Conservation (phyloP, 2,888 invertebrate species). For the Amaurobius ferox region DNA sequence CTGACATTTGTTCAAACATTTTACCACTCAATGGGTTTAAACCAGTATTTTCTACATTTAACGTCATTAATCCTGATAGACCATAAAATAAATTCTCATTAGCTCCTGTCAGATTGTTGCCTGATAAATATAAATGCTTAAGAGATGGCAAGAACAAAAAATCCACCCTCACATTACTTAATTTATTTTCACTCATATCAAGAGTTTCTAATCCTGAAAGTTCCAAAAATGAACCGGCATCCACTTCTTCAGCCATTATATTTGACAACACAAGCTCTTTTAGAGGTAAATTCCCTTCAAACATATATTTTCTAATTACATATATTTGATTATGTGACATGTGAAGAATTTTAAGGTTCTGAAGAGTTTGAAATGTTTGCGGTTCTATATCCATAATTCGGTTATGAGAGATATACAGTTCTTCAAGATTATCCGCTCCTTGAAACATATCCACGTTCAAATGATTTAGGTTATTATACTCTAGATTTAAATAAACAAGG, state of each 20-base stretch:
- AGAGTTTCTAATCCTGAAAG: slow-evolving; percentile 87
- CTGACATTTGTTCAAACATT: slow-evolving; percentile 66
- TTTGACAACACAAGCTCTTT: slow-evolving; percentile 85
- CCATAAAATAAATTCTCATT: slow-evolving; percentile 67
- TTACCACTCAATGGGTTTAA: slow-evolving; percentile 33
- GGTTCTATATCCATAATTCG: slow-evolving; percentile 71
- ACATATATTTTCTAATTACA: slow-evolving; percentile 75
- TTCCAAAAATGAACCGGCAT: slow-evolving; percentile 85
- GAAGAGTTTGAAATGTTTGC: slow-evolving; percentile 72
- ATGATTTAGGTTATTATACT: slow-evolving; percentile 75
- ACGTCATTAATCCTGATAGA: slow-evolving; percentile 52
- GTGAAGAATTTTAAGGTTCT: slow-evolving; percentile 73
- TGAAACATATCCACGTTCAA: slow-evolving; percentile 74
- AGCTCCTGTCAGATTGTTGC: slow-evolving; percentile 85
- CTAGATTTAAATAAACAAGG: slow-evolving; percentile 77
- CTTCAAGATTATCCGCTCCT: slow-evolving; percentile 73
- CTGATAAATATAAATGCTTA: slow-evolving; percentile 82
- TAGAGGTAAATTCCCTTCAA: slow-evolving; percentile 84
- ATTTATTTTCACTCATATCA: slow-evolving; percentile 84
- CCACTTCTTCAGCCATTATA: slow-evolving; percentile 86
- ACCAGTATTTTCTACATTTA: slow-evolving; percentile 63
- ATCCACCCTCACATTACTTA: slow-evolving; percentile 74
- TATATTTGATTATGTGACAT: slow-evolving; percentile 76
- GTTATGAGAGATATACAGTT: slow-evolving; percentile 69
- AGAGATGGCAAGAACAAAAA: slow-evolving; percentile 74